These are phyloP conservation scores for Saccopteryx leptura DNA, from an alignment of 2,113 vertebrate species.

Conservation along the genomic window DNA sequence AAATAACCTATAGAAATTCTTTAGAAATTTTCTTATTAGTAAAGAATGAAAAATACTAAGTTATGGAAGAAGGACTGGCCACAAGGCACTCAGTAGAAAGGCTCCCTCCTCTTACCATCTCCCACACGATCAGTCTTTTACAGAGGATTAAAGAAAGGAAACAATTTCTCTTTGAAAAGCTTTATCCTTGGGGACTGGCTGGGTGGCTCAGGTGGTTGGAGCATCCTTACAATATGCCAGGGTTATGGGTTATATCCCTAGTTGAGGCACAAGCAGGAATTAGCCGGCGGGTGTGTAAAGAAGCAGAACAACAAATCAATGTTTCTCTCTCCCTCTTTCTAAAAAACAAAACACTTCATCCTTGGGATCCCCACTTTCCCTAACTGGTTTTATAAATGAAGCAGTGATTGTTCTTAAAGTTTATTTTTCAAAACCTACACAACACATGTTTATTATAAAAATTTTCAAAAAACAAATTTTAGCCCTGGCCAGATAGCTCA, in stretches of 20 bases:
- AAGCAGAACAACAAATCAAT: too few species aligned
- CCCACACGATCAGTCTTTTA: background rate
- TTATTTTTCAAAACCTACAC: background rate
- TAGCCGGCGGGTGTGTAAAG: too few species aligned
- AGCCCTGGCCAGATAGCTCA: too few species aligned
- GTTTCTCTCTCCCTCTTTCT: too few species aligned
- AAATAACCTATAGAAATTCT: background rate
- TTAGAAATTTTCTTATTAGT: background rate
- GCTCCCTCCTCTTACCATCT: background rate
- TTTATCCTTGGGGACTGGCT: background rate
- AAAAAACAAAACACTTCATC: background rate
- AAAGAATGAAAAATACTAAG: background rate
- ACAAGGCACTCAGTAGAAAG: background rate
- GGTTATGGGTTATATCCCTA: too few species aligned
- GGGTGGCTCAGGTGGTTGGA: too few species aligned
- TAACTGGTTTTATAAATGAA: conserved; percentile 33
- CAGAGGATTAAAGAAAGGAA: background rate
- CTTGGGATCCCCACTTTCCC: background rate
- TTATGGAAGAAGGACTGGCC: background rate
- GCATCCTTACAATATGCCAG: too few species aligned
- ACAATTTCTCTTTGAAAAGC: background rate
- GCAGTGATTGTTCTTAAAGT: background rate
- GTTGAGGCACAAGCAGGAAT: too few species aligned
- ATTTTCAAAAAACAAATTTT: background rate
- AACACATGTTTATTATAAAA: background rate